These are phyloP conservation scores for Eupithecia centaureata DNA, from an alignment of 2,888 invertebrate species.

Conservation along the genomic window DNA sequence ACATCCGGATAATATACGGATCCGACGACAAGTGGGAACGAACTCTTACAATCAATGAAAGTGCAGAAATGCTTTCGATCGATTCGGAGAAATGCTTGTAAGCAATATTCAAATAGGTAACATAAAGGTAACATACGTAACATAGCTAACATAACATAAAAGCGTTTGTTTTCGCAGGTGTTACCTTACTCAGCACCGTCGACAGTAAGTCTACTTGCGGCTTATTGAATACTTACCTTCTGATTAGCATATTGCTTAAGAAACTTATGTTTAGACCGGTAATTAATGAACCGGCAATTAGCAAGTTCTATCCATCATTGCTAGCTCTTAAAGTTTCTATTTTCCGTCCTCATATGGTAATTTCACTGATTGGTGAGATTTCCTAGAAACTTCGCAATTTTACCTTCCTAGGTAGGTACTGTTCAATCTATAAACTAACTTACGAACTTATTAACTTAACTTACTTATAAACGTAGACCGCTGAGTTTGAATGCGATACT, in stretches of 20 bases:
- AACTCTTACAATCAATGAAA: conserved; percentile 1
- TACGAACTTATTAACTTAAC: too few relatives aligned
- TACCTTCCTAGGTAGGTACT: background rate
- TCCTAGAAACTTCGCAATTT: conserved; percentile 1
- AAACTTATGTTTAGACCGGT: conserved; percentile 1
- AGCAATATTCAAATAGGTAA: conserved; percentile 3
- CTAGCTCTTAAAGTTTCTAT: conserved; percentile 20
- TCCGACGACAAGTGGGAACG: too few relatives aligned
- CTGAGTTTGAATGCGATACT: too few relatives aligned
- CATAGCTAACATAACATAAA: background rate
- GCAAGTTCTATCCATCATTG: conserved; percentile 4
- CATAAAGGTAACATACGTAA: conserved; percentile 1
- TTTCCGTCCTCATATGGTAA: conserved; percentile 28
- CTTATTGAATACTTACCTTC: background rate
- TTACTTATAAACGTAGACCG: too few relatives aligned
- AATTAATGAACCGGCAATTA: conserved; percentile 11
- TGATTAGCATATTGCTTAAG: conserved; percentile 11
- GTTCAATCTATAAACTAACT: background rate
- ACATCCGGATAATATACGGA: too few relatives aligned
- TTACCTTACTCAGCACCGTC: background rate
- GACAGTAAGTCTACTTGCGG: background rate
- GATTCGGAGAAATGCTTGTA: conserved; percentile 4
- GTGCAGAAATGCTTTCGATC: background rate
- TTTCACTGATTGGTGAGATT: conserved; percentile 3
- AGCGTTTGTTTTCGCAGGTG: conserved; percentile 15